Evolutionary conservation across 2,888 invertebrate genomes (phyloP), one percentile per base, ranked within the genome.

Genomic region (Torymus tubicola): DNA sequence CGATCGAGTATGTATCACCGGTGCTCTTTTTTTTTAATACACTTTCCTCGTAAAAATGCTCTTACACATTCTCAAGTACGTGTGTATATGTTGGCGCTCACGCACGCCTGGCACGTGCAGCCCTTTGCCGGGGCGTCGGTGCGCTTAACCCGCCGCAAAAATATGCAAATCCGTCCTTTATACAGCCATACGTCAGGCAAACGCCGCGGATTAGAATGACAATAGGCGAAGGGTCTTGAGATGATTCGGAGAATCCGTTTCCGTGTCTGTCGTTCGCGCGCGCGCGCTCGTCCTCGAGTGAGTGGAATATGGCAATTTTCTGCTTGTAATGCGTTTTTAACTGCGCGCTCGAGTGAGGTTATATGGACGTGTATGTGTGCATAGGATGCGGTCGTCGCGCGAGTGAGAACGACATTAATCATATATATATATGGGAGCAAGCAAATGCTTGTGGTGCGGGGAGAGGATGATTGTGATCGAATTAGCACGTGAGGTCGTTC

Each of bases 121-220:
- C 58, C n/a, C 16, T 24, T 55, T 12, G n/a, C n/a, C 52, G 11
- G 0, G 13, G 16, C 13, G 71, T 58, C 24, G 42, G 71, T 24
- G 21, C 64, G 4, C 63, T 60, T 61, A 64, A 73, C 61, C 21
- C 16, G 50, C 67, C 55, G 10, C 69, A 74, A 83, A 81, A 87
- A 86, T 87, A 87, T 87, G 87, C 85, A 87, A 87, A 87, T 87
- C 85, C 81, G 80, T 14, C 85, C 82, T 85, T 87, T 85, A 86
- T 86, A 86, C 84, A 86, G 85, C 84, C 84, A 82, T 86, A 83
- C 83, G 83, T 86, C 85, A 86, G 83, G 77, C 83, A 83, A 75
- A 55, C 74, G 16, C 31, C 63, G 69, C 12, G 61, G 68, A 73
- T 79, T 79, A 79, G 18, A 79, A 79, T 79, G 64, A 74, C 73